Percentiles rank a stretch among this genome's conserved stretches.
Conservation (phyloP, 2,888 invertebrate genomes). For the Seladonia tumulorum region DNA sequence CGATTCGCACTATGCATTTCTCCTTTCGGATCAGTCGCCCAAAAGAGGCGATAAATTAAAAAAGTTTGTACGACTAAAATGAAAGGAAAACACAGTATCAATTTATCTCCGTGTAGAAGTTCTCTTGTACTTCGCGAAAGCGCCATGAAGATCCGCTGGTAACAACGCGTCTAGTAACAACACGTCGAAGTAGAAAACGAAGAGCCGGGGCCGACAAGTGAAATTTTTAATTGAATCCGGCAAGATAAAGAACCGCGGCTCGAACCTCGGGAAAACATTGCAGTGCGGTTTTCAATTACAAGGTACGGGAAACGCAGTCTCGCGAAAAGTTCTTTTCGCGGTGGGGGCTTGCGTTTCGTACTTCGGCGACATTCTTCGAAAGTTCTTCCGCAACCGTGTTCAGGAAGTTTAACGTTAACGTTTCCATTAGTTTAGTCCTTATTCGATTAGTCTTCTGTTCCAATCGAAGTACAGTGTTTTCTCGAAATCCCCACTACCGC, state of each 20-base stretch:
- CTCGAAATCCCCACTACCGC: no score
- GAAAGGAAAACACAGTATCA: no score
- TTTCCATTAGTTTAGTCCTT: not conserved
- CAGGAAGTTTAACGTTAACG: not conserved
- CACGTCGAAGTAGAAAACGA: not conserved
- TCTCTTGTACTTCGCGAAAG: not conserved
- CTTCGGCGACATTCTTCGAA: not conserved
- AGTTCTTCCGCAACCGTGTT: not conserved
- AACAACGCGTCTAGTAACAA: no score
- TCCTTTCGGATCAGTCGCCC: no score
- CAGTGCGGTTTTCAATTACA: not conserved
- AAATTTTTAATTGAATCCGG: conserved; percentile 1
- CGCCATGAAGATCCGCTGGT: not conserved
- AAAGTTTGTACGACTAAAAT: no score
- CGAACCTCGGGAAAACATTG: not conserved
- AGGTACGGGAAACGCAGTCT: not conserved
- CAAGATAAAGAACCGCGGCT: conserved; percentile 2
- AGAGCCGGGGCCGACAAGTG: not conserved
- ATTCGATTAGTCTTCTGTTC: no score
- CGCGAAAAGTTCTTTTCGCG: not conserved
- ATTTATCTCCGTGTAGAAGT: no score
- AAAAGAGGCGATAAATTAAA: no score
- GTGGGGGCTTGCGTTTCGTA: not conserved
- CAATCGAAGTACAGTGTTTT: not conserved
- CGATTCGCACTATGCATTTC: no score